Evolutionary conservation across 2,888 invertebrate species (phyloP).

Genomic region (Globia sparganii): DNA sequence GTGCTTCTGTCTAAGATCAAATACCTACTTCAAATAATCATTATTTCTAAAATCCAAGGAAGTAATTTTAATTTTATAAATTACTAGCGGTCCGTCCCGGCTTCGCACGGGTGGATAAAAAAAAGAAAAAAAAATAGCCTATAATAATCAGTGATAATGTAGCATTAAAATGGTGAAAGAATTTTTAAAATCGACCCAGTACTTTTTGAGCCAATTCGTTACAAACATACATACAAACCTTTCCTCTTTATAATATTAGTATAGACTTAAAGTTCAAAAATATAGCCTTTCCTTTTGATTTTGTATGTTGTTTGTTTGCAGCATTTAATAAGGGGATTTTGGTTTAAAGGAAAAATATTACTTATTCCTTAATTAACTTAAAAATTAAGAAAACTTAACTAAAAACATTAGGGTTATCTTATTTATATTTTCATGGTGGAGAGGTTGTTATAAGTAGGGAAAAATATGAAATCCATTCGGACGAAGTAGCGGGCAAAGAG

Average conservation of each 20-base stretch:
- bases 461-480: neutral
- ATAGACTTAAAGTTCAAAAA: too few species aligned
- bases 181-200: too few species aligned
- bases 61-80: neutral
- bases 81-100: too few species aligned
- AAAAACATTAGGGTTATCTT: neutral
- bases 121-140: too few species aligned
- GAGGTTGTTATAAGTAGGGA: too few species aligned
- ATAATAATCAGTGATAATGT: too few species aligned
- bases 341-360: neutral
- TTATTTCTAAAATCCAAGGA: neutral
- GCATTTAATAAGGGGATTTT: neutral
- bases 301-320: neutral
- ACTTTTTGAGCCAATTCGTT: too few species aligned
- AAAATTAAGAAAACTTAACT: neutral
- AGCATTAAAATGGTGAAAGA: too few species aligned
- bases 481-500: neutral
- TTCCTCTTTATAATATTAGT: too few species aligned
- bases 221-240: too few species aligned
- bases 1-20: neutral
- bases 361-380: neutral
- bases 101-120: too few species aligned
- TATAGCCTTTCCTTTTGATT: neutral
- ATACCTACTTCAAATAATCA: conserved; percentile 1
- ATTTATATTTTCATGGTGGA: neutral